Conservation (phyloP, 2,797 vertebrate genomes). For the Hyperoplus lanceolatus region DNA sequence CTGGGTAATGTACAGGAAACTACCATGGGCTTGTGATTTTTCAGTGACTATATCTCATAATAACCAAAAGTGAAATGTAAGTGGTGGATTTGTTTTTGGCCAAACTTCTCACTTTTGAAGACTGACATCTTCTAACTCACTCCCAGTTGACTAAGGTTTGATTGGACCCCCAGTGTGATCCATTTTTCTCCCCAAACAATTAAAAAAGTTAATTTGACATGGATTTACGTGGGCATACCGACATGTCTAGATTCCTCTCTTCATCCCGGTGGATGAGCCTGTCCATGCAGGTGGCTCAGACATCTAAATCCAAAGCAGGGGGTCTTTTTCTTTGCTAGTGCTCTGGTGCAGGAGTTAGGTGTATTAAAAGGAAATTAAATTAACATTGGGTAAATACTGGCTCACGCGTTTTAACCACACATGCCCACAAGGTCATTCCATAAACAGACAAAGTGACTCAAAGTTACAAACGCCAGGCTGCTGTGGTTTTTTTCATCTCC, state of each 20-base stretch:
- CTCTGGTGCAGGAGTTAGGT: neutral
- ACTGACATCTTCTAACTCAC: neutral
- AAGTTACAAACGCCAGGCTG: neutral
- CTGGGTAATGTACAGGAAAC: neutral
- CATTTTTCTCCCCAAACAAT: slow-evolving; percentile 33
- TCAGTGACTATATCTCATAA: neutral
- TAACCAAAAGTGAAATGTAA: no score
- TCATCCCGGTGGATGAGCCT: slow-evolving; percentile 46
- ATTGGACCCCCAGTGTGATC: slow-evolving; percentile 8
- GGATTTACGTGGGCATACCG: slow-evolving; percentile 50
- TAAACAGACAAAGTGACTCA: neutral
- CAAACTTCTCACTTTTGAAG: no score
- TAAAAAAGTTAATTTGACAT: slow-evolving; percentile 40
- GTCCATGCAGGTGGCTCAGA: slow-evolving; percentile 37
- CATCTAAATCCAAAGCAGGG: slow-evolving; percentile 29
- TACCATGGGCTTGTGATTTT: neutral
- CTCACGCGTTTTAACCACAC: neutral
- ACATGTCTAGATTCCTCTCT: slow-evolving; percentile 39
- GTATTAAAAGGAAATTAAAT: slow-evolving; percentile 1
- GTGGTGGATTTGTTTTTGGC: no score
- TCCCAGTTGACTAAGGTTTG: slow-evolving; percentile 4
- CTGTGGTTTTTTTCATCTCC: neutral
- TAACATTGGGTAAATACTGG: neutral
- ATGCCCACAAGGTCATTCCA: neutral
- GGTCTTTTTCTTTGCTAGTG: neutral